Evolutionary conservation across 2,888 invertebrate genomes (phyloP).

Genomic region (Andrena dorsata): DNA sequence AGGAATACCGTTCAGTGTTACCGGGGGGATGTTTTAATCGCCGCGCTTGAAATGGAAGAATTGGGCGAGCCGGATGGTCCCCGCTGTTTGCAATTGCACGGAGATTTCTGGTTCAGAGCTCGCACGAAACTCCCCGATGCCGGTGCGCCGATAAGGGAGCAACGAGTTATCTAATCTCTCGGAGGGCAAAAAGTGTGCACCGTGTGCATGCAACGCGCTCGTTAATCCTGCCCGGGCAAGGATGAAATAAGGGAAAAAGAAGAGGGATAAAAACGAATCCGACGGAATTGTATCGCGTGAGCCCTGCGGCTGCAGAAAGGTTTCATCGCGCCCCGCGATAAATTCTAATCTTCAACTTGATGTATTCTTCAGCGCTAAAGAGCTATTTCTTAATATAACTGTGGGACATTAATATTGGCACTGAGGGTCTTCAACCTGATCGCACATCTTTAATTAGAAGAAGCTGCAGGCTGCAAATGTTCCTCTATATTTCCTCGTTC

Average conservation of each 20-base stretch:
- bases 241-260: constrained; percentile 5
- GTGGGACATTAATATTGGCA: background rate
- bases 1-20: background rate
- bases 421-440: no score
- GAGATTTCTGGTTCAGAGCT: constrained; percentile 1
- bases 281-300: constrained; percentile 27
- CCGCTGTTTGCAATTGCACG: background rate
- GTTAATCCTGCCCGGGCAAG: constrained; percentile 60
- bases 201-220: constrained; percentile 59
- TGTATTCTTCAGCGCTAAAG: background rate
- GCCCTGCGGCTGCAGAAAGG: constrained; percentile 2
- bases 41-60: background rate
- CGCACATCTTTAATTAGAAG: no score
- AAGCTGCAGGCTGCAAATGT: no score
- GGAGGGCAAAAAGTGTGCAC: constrained; percentile 15
- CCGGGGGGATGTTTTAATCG: background rate
- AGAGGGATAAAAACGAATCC: background rate
- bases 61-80: no score
- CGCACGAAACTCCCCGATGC: constrained; percentile 29
- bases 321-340: background rate
- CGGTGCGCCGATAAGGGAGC: constrained; percentile 21
- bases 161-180: constrained; percentile 50
- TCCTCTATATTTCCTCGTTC: background rate
- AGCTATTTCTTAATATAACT: background rate
- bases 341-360: background rate